These are phyloP conservation scores for Pollimyrus isidori DNA, from an alignment of 2,113 vertebrate species.

Conservation along the genomic window DNA sequence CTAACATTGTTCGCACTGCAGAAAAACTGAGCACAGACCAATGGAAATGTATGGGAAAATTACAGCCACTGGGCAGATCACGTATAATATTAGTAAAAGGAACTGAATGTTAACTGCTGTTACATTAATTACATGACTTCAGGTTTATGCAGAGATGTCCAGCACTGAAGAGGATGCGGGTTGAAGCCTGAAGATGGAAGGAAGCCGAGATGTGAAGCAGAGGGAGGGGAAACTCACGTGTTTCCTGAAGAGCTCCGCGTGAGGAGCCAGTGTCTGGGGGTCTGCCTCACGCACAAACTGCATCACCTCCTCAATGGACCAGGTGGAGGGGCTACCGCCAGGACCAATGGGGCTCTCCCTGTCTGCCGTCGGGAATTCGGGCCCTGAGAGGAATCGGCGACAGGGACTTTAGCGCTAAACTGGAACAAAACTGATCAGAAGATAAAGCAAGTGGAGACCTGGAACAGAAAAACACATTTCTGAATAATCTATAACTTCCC, in stretches of 20 bases:
- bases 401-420: not conserved
- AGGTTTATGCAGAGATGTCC: not conserved
- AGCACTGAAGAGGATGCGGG: not conserved
- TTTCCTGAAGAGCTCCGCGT: slow-evolving; percentile 86
- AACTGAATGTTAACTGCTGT: not conserved
- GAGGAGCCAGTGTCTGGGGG: slow-evolving; percentile 76
- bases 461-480: not conserved
- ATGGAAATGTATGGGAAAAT: not conserved
- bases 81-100: not conserved
- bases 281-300: slow-evolving; percentile 83
- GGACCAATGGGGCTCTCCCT: slow-evolving; percentile 54
- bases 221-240: slow-evolving; percentile 64
- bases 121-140: not conserved
- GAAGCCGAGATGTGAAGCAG: not conserved
- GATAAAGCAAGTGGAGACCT: not conserved
- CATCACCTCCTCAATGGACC: slow-evolving; percentile 95
- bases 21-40: not conserved
- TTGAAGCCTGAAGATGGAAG: not conserved
- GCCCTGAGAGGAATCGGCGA: slow-evolving; percentile 59
- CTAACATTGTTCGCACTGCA: not conserved
- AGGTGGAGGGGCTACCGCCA: slow-evolving; percentile 73
- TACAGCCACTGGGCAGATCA: not conserved
- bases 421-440: not conserved
- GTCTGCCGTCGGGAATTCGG: slow-evolving; percentile 66
- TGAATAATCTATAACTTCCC: not conserved